These are phyloP conservation scores for Trachemys scripta DNA, from an alignment of 2,113 vertebrate species.

Conservation along the genomic window DNA sequence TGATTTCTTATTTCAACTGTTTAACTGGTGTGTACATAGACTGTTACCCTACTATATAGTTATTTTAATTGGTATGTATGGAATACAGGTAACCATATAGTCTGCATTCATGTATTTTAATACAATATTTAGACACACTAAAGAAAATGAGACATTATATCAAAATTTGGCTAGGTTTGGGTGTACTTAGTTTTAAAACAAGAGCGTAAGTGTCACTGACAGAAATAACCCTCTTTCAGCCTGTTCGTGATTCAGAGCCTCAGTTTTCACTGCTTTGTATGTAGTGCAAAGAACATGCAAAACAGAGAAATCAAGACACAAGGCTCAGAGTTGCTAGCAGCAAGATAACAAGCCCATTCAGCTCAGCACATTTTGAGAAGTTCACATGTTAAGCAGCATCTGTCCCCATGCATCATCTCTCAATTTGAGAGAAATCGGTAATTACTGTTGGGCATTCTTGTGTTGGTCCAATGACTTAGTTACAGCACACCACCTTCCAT, in stretches of 20 bases:
- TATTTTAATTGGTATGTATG: not conserved
- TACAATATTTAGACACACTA: not conserved
- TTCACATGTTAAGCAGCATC: not conserved
- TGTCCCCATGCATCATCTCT: not conserved
- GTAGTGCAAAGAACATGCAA: not conserved
- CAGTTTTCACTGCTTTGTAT: not conserved
- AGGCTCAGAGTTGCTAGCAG: not conserved
- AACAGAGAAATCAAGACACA: not conserved
- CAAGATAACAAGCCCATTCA: not conserved
- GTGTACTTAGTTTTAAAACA: not conserved
- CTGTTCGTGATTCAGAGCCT: not conserved
- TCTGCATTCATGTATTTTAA: not conserved
- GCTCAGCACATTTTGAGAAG: not conserved
- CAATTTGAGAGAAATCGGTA: not conserved
- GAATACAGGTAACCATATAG: not conserved
- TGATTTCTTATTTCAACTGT: not conserved
- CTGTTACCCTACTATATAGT: rapidly evolving
- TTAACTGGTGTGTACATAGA: not conserved
- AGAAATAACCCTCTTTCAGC: not conserved
- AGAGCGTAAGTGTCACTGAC: not conserved
- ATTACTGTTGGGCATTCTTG: rapidly evolving
- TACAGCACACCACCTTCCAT: not conserved
- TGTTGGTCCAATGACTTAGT: not conserved
- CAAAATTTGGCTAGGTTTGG: not conserved
- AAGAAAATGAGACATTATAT: not conserved